Conservation (phyloP, 2,888 invertebrate genomes). For the Baccha elongata region DNA sequence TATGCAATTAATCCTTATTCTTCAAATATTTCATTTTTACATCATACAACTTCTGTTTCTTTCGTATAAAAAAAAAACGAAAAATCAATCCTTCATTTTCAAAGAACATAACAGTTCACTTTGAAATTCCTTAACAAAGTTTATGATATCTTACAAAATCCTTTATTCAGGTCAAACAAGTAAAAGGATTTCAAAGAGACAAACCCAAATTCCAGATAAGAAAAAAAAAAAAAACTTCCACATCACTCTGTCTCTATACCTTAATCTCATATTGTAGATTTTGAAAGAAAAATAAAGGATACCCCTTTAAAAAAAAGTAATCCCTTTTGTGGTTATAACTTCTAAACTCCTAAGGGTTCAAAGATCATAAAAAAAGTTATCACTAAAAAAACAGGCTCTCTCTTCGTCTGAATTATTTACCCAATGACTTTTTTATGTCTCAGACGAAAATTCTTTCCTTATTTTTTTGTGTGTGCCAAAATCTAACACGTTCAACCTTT, state of each 20-base stretch:
- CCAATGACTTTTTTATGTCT: constrained; percentile 27
- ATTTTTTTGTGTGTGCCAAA: neutral
- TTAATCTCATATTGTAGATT: constrained; percentile 27
- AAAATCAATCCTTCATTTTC: neutral
- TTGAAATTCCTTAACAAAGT: constrained; percentile 31
- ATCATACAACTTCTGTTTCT: too few relatives aligned
- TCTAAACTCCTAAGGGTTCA: constrained; percentile 16
- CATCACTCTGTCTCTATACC: constrained; percentile 1
- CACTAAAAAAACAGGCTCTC: neutral
- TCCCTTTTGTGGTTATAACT: constrained; percentile 30
- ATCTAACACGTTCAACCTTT: constrained; percentile 12
- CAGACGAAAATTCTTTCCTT: constrained; percentile 14
- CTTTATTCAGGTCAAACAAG: constrained; percentile 31
- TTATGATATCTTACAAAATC: constrained; percentile 33
- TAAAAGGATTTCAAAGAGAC: neutral
- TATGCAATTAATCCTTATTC: too few relatives aligned
- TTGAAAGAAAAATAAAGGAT: constrained; percentile 10
- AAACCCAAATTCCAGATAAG: constrained; percentile 10
- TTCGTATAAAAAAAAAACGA: neutral
- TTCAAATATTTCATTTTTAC: too few relatives aligned
- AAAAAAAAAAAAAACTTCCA: constrained; percentile 6
- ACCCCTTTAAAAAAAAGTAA: constrained; percentile 16
- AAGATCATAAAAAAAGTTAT: neutral
- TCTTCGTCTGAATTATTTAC: constrained; percentile 11
- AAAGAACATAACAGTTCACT: constrained; percentile 19